A percentile compares a stretch with the other conserved stretches of the same genome.
phyloP scores from a whole-genome alignment of 2,888 invertebrate genomes.

The Hemithea aestivaria region DNA sequence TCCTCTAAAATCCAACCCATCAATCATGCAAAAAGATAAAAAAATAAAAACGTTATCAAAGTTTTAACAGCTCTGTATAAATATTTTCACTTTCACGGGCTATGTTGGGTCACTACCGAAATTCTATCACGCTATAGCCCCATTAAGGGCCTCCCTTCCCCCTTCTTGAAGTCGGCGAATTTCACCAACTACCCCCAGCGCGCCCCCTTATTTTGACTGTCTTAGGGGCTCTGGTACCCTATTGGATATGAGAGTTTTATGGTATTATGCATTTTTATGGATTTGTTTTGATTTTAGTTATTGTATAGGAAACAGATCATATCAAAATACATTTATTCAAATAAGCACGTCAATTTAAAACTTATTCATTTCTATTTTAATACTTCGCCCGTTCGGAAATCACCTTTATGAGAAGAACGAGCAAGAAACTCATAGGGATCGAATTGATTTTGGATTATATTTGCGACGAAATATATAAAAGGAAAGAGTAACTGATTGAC shows the following conservation, averaged over 20 bases:
- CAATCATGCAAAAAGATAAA: neutral
- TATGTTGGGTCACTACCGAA: slow-evolving; percentile 75
- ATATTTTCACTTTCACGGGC: slow-evolving; percentile 76
- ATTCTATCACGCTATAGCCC: slow-evolving; percentile 77
- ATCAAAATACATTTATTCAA: too few relatives aligned
- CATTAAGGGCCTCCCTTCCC: slow-evolving; percentile 66
- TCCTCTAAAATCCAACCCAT: too few relatives aligned
- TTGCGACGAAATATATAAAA: too few relatives aligned
- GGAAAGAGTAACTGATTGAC: too few relatives aligned
- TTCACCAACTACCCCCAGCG: slow-evolving; percentile 73
- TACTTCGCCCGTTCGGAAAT: too few relatives aligned
- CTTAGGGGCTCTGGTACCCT: slow-evolving; percentile 40
- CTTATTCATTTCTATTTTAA: too few relatives aligned
- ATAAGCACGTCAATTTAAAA: too few relatives aligned
- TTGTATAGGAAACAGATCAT: too few relatives aligned
- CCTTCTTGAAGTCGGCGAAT: slow-evolving; percentile 60
- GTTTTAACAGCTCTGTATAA: slow-evolving; percentile 52
- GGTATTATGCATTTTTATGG: slow-evolving; percentile 47
- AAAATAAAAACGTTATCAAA: neutral
- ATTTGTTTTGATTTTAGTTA: slow-evolving; percentile 37
- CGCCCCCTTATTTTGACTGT: slow-evolving; percentile 48
- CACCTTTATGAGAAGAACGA: too few relatives aligned
- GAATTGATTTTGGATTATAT: too few relatives aligned
- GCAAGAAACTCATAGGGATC: too few relatives aligned
- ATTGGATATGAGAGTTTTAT: slow-evolving; percentile 51